These are phyloP conservation scores for Drosophila persimilis DNA, from an alignment of 1,140 invertebrate species.

Conservation along the genomic window DNA sequence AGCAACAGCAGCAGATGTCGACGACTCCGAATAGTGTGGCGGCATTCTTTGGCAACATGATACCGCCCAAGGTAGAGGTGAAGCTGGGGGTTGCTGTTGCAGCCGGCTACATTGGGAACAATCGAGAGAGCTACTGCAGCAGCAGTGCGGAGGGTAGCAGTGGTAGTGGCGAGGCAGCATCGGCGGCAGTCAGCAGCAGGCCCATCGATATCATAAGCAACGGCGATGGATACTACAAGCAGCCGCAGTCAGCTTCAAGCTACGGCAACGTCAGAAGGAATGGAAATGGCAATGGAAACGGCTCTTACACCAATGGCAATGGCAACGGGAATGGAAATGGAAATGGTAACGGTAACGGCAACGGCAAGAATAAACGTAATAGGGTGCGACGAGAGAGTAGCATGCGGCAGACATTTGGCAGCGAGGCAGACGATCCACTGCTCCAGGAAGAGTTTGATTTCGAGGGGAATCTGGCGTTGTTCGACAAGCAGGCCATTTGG, in stretches of 20 bases:
- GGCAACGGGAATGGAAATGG: conserved; percentile 50
- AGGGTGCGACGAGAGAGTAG: conserved; percentile 66
- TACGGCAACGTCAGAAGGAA: conserved; percentile 42
- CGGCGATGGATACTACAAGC: conserved; percentile 45
- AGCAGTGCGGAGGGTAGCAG: conserved; percentile 64
- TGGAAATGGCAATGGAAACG: conserved; percentile 40
- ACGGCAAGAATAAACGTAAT: conserved; percentile 60
- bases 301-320: conserved; percentile 39
- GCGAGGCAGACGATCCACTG: conserved; percentile 83
- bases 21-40: conserved; percentile 71
- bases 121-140: conserved; percentile 61
- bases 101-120: conserved; percentile 29
- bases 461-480: conserved; percentile 95
- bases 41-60: conserved; percentile 80
- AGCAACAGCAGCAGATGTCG: conserved; percentile 40
- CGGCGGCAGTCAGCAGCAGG: conserved; percentile 32
- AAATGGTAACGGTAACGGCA: conserved; percentile 50
- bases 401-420: conserved; percentile 67
- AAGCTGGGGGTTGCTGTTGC: conserved; percentile 54
- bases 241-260: conserved; percentile 37
- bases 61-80: conserved; percentile 80
- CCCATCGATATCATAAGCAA: conserved; percentile 74
- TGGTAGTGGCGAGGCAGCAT: conserved; percentile 26
- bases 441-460: conserved; percentile 94
- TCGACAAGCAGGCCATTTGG: conserved; percentile 92